Percentiles rank a stretch among this genome's conserved stretches.
These are phyloP conservation scores for Hypomecis punctinalis DNA, from an alignment of 2,888 invertebrate genomes.

Conservation along the genomic window DNA sequence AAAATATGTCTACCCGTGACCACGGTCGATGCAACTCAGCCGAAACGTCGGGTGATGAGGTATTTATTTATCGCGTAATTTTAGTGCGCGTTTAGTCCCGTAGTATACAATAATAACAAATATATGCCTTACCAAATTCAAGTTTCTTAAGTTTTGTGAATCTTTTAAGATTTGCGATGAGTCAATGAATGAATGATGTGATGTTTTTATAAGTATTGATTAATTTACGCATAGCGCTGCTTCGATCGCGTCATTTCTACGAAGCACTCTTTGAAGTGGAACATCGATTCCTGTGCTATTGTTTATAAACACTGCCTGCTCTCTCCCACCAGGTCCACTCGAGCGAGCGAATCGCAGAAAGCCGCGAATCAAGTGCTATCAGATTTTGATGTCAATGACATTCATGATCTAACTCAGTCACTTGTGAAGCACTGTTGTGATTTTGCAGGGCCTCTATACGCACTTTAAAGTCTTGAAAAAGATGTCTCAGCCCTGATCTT, in stretches of 20 bases:
- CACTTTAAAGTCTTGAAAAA: too few species aligned
- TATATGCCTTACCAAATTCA: too few species aligned
- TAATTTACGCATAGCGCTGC: background rate
- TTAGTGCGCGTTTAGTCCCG: too few species aligned
- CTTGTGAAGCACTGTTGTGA: constrained; percentile 9
- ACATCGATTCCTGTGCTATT: constrained; percentile 55
- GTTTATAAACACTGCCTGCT: constrained; percentile 65
- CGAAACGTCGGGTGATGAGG: too few species aligned
- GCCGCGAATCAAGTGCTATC: constrained; percentile 46
- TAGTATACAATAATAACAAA: too few species aligned
- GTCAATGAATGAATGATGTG: too few species aligned
- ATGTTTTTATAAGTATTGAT: background rate
- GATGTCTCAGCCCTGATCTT: too few species aligned
- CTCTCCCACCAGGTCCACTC: constrained; percentile 39
- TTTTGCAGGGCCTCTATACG: too few species aligned
- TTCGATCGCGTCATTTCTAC: constrained; percentile 45
- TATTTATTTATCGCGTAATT: too few species aligned
- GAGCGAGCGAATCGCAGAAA: constrained; percentile 52
- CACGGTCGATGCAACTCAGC: too few species aligned
- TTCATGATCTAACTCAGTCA: constrained; percentile 37
- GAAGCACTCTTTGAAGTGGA: constrained; percentile 55
- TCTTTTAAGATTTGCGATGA: too few species aligned
- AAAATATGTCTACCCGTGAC: background rate
- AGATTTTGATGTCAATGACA: constrained; percentile 53
- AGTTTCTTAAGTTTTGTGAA: too few species aligned